Percentiles rank a stretch among this genome's conserved stretches.
Evolutionary conservation across 2,113 vertebrate species (phyloP).

Genomic region (Toxotes chatareus): DNA sequence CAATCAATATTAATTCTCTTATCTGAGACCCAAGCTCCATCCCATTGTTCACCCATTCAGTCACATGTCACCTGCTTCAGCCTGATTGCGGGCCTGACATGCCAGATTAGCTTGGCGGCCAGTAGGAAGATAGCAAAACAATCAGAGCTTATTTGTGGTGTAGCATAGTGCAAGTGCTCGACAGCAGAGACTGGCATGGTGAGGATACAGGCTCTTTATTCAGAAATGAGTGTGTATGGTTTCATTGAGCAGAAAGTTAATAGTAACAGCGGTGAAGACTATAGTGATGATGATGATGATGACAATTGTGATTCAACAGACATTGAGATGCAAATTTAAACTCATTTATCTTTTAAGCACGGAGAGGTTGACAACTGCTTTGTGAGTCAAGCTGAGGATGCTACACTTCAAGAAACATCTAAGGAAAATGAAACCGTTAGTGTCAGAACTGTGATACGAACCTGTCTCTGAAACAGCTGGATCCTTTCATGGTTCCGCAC

Average conservation of each 20-base stretch:
- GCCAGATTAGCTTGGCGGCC: slow-evolving; percentile 62
- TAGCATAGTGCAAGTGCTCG: slow-evolving; percentile 26
- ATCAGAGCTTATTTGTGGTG: slow-evolving; percentile 63
- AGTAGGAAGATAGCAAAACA: slow-evolving; percentile 58
- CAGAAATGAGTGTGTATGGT: slow-evolving; percentile 5
- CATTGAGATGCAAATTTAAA: neutral
- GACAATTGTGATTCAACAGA: neutral
- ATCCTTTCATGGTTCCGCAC: neutral
- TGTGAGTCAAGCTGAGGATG: slow-evolving; percentile 2
- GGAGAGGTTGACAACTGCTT: neutral
- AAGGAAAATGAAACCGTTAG: slow-evolving; percentile 6
- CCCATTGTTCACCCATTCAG: slow-evolving; percentile 73
- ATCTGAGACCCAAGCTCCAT: slow-evolving; percentile 65
- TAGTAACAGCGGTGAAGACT: neutral
- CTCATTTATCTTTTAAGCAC: neutral
- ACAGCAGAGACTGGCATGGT: slow-evolving; percentile 16
- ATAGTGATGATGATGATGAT: neutral
- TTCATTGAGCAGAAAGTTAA: neutral
- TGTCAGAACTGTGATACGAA: slow-evolving; percentile 12
- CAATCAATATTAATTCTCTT: slow-evolving; percentile 83
- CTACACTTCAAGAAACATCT: slow-evolving; percentile 4
- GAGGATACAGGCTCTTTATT: slow-evolving; percentile 21
- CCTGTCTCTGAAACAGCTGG: neutral
- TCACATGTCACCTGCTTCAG: slow-evolving; percentile 73
- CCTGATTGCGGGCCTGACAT: slow-evolving; percentile 67